A percentile compares a stretch with the other conserved stretches of the same genome.
phyloP scores from a whole-genome alignment of 2,113 vertebrate species.

The Delphinapterus leucas region DNA sequence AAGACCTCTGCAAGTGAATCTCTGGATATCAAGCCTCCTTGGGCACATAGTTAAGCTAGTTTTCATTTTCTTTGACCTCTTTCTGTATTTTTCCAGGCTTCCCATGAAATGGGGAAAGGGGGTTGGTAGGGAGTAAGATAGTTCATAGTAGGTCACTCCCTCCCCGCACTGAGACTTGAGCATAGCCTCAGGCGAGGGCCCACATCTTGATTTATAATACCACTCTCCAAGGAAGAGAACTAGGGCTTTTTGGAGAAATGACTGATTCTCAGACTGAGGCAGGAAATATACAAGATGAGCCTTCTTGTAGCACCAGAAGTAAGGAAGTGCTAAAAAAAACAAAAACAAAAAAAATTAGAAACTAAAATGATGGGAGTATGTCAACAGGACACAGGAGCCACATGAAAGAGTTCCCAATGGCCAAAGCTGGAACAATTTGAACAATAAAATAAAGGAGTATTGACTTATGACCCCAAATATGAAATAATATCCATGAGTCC shows the following conservation, averaged over 20 bases:
- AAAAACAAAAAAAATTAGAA: background rate
- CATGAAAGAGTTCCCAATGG: background rate
- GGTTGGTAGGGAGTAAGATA: background rate
- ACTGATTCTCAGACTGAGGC: background rate
- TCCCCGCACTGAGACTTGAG: background rate
- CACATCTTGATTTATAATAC: background rate
- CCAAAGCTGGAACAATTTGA: background rate
- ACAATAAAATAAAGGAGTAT: background rate
- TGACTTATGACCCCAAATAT: background rate
- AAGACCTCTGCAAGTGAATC: background rate
- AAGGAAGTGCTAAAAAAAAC: background rate
- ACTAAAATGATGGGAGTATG: background rate
- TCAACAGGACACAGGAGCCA: background rate
- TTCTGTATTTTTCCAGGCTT: background rate
- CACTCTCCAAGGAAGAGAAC: background rate
- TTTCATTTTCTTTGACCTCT: background rate
- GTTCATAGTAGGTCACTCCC: background rate
- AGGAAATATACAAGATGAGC: background rate
- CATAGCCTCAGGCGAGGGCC: background rate
- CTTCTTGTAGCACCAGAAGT: background rate
- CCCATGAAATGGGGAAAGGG: accelerated
- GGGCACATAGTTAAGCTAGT: background rate
- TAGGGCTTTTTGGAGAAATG: background rate
- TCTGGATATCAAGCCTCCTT: background rate
- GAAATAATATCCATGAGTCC: background rate